phyloP scores from a whole-genome alignment of 2,888 invertebrate genomes.

The Pasiphila rectangulata region DNA sequence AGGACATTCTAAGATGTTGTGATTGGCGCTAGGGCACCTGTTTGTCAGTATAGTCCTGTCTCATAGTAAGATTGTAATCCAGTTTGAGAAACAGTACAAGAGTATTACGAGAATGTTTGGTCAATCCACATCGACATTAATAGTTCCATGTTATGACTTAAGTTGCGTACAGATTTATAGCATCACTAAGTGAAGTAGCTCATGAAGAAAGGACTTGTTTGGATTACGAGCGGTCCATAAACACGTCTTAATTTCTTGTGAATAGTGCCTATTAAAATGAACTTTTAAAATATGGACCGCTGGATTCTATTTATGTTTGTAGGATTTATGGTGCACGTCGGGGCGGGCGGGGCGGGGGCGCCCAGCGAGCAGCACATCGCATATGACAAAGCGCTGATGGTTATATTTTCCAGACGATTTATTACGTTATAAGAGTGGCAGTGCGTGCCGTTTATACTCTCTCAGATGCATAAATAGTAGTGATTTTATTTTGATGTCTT shows the following conservation, averaged over 20 bases:
- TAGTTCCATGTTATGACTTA: conserved; percentile 48
- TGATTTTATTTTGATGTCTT: conserved; percentile 79
- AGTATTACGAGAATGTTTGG: conserved; percentile 9
- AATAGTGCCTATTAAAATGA: conserved; percentile 78
- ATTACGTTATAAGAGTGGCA: conserved; percentile 75
- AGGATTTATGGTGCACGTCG: conserved; percentile 70
- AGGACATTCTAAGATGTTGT: too few relatives aligned
- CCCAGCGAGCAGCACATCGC: conserved; percentile 44
- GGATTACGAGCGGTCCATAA: conserved; percentile 73
- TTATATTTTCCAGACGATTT: conserved; percentile 81
- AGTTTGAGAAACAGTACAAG: too few relatives aligned
- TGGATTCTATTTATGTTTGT: conserved; percentile 73
- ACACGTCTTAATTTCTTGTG: conserved; percentile 78
- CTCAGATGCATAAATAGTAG: conserved; percentile 76
- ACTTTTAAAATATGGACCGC: conserved; percentile 77
- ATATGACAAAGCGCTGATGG: conserved; percentile 76
- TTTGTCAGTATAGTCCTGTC: too few relatives aligned
- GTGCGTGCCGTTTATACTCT: conserved; percentile 72
- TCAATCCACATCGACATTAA: conserved; percentile 32
- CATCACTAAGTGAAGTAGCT: conserved; percentile 52
- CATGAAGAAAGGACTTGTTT: conserved; percentile 71
- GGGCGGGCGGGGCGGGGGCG: conserved; percentile 49
- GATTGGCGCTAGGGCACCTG: too few relatives aligned
- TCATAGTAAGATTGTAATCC: too few relatives aligned
- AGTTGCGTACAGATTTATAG: conserved; percentile 65